phyloP scores from a whole-genome alignment of 2,113 vertebrate genomes.

The Corvus hawaiiensis region DNA sequence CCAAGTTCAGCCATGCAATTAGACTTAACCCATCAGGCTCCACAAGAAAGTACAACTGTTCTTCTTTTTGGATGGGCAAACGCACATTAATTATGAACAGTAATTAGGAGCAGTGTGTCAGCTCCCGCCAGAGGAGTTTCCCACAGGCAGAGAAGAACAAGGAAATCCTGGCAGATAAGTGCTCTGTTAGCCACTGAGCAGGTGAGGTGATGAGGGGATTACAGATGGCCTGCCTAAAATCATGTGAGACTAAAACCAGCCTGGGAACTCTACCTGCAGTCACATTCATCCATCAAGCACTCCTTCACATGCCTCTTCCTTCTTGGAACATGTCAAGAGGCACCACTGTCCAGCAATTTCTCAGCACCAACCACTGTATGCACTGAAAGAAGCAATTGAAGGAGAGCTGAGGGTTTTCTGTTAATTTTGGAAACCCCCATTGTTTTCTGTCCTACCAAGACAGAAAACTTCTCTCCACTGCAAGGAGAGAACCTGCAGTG shows the following conservation, averaged over 20 bases:
- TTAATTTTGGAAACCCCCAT: not conserved
- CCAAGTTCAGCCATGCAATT: rapidly evolving
- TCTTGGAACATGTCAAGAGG: rapidly evolving
- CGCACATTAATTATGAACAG: not conserved
- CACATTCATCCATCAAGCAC: not conserved
- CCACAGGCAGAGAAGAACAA: not conserved
- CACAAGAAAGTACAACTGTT: not conserved
- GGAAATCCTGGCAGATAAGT: not conserved
- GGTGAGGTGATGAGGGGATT: not conserved
- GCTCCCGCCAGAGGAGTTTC: not conserved
- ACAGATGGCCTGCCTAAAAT: not conserved
- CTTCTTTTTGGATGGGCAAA: not conserved
- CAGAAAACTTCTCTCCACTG: not conserved
- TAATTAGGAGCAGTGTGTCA: not conserved
- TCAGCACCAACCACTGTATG: not conserved
- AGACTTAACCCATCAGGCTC: not conserved
- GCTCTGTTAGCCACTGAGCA: not conserved
- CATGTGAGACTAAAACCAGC: not conserved
- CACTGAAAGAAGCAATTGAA: not conserved
- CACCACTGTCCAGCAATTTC: not conserved
- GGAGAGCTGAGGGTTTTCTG: not conserved
- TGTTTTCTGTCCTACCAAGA: not conserved
- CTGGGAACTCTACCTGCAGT: not conserved
- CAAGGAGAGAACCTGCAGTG: not conserved
- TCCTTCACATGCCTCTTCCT: not conserved